These are phyloP conservation scores for Zygothrica quintamaculata DNA, from an alignment of 2,888 invertebrate genomes.

Conservation along the genomic window DNA sequence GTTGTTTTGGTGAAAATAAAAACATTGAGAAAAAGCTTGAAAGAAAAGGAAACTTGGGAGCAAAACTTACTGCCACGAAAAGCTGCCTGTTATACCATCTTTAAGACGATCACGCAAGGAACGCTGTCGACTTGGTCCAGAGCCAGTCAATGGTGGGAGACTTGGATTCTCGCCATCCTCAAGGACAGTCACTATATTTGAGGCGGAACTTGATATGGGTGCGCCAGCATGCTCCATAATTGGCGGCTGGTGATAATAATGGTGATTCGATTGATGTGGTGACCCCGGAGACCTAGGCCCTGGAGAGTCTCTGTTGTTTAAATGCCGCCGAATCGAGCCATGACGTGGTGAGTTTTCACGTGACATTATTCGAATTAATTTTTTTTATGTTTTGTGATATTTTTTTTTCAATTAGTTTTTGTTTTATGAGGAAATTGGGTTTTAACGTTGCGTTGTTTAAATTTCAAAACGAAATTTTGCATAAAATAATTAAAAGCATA, in stretches of 20 bases:
- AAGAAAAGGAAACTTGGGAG: conserved; percentile 41
- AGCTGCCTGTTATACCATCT: conserved; percentile 91
- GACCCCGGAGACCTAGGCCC: conserved; percentile 60
- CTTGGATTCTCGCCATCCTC: conserved; percentile 82
- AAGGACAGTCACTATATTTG: conserved; percentile 78
- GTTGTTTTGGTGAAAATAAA: conserved; percentile 30
- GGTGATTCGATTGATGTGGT: conserved; percentile 66
- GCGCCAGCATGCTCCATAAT: conserved; percentile 79
- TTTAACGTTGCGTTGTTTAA: conserved; percentile 33
- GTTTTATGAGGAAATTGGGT: conserved; percentile 21
- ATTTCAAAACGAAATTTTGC: conserved; percentile 64
- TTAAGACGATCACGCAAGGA: conserved; percentile 91
- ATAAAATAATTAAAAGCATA: conserved; percentile 78
- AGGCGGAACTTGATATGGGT: conserved; percentile 80
- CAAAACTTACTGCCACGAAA: conserved; percentile 92
- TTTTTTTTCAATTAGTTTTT: conserved; percentile 15
- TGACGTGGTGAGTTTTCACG: conserved; percentile 84
- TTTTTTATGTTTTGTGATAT: conserved; percentile 24
- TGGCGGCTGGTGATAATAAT: conserved; percentile 69
- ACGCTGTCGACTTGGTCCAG: conserved; percentile 89
- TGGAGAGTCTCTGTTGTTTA: conserved; percentile 67
- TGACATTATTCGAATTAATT: conserved; percentile 74
- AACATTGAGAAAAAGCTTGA: conserved; percentile 36
- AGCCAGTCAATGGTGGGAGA: conserved; percentile 82
- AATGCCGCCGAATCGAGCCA: conserved; percentile 75